Percentiles rank a stretch among this genome's conserved stretches.
These are phyloP conservation scores for Pristiophorus japonicus DNA, from an alignment of 2,113 vertebrate species.

Conservation along the genomic window DNA sequence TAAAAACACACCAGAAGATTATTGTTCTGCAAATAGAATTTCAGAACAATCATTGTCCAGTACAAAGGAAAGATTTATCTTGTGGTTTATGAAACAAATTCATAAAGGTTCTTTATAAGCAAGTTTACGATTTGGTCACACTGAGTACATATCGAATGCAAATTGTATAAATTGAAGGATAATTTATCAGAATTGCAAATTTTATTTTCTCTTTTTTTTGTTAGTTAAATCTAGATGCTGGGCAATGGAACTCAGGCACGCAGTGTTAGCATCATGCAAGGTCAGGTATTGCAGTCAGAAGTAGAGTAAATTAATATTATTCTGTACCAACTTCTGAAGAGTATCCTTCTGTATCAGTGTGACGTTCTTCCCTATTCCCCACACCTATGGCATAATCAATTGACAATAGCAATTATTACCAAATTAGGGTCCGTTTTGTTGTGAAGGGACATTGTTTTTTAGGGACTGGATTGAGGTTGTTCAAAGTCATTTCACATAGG, in stretches of 20 bases:
- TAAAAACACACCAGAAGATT: not conserved
- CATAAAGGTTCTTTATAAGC: not conserved
- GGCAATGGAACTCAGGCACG: not conserved
- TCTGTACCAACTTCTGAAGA: not conserved
- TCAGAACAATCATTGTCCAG: not conserved
- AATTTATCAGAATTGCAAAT: not conserved
- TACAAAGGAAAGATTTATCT: not conserved
- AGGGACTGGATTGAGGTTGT: not conserved
- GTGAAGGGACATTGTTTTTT: not conserved
- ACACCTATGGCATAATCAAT: not conserved
- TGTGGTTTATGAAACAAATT: conserved; percentile 10
- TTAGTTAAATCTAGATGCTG: not conserved
- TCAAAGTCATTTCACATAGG: not conserved
- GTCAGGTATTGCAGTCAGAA: no score
- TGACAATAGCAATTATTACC: not conserved
- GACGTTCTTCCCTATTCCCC: not conserved
- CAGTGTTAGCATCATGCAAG: not conserved
- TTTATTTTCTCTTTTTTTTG: not conserved
- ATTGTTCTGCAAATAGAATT: not conserved
- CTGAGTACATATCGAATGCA: not conserved
- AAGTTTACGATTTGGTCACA: not conserved
- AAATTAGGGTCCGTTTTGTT: not conserved
- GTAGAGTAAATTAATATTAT: not conserved
- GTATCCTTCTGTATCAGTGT: not conserved
- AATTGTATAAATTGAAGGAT: conserved; percentile 22